Base-by-base conservation (phyloP, 2,113 vertebrate species). In the Tylochromis polylepis region DNA sequence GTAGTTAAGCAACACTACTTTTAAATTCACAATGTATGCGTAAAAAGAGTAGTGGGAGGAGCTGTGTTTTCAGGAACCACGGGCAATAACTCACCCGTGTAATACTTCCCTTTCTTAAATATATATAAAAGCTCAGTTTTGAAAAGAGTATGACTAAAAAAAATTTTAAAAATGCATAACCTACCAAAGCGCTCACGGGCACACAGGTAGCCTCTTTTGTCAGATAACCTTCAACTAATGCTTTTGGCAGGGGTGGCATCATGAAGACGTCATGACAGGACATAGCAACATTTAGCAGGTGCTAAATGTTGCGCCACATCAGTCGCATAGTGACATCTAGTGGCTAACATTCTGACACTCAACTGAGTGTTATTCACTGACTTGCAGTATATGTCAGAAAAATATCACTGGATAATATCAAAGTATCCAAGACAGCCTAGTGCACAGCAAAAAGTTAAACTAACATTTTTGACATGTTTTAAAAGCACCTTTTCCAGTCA, bases 291-390 rank as follows among this genome's bases (percentile, higher is more conserved):
- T 11, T 70, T n/a, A 87, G 51, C 85, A 87, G 81, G 57, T 83
- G 60, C 79, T 24, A n/a, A 27, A n/a, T n/a, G n/a, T n/a, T n/a
- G 34, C 36, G 22, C 3, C 24, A 24, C 79, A 65, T 29, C 60
- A 41, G 57, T 24, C 58, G 4, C 15, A 85, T 8, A 65, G 46
- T 6, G 89, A 92, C 94, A 91, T 82, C 94, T 95, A 93, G 90
- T 90, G 95, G 91, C 27, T 80, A 41, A 72, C 41, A 51, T 75
- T 49, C 41, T 31, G 43, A 75, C 24, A 1, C 14, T 38, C 3
- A 70, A 14, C n/a, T 53, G 9, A 53, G 51, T 34, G 46, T 14
- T 34, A 2, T 46, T 53, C 27, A 31, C 16, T 7, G 18, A 18
- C 14, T 53, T 53, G 27, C 27, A 31, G 16, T 12, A 31, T 31